Percentiles rank a stretch among this genome's conserved stretches.
Evolutionary conservation across 2,113 vertebrate genomes (phyloP).

Genomic region (Plecotus auritus): DNA sequence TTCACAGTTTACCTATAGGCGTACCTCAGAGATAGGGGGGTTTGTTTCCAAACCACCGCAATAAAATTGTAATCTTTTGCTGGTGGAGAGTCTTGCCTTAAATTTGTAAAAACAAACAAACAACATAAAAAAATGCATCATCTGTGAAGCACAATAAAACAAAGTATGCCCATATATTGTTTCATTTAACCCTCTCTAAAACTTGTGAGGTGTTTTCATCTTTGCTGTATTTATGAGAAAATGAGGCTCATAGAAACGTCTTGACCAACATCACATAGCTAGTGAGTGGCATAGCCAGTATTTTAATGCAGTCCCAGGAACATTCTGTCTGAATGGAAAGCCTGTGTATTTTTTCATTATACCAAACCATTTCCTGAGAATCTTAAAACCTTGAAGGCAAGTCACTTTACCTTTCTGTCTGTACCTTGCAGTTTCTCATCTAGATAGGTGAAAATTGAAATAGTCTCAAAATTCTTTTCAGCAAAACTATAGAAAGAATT

Average conservation of each 20-base stretch:
- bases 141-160: background rate
- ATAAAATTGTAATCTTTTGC: background rate
- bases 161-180: background rate
- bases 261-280: background rate
- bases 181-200: background rate
- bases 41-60: background rate
- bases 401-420: background rate
- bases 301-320: slow-evolving; percentile 23
- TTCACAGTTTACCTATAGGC: background rate
- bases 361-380: background rate
- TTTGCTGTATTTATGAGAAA: slow-evolving; percentile 27
- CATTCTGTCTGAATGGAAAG: slow-evolving; percentile 28
- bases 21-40: background rate
- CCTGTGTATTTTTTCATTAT: background rate
- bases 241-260: background rate
- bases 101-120: background rate
- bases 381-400: slow-evolving; percentile 6
- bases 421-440: background rate
- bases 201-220: background rate
- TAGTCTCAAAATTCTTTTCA: slow-evolving; percentile 23
- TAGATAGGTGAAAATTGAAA: background rate
- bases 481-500: slow-evolving; percentile 20
- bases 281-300: background rate
- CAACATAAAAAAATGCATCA: background rate
- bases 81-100: background rate